Evolutionary conservation across 2,797 vertebrate genomes (phyloP).

Genomic region (Sparidentex hasta): DNA sequence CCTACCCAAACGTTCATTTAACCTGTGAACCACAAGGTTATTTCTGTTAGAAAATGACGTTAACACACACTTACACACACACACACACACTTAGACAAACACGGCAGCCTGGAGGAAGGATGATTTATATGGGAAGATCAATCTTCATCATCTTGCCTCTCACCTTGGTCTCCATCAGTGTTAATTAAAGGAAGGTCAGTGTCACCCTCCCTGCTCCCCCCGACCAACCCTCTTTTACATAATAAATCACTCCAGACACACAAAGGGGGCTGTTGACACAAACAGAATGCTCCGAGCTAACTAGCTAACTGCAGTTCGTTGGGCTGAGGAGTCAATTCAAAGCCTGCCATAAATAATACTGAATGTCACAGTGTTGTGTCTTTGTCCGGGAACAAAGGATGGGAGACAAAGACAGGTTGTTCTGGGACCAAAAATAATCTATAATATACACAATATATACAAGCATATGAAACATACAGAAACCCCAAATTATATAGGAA

Average conservation of each 20-base stretch:
- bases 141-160: conserved; percentile 95
- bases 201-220: conserved; percentile 94
- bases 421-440: conserved; percentile 66
- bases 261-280: conserved; percentile 90
- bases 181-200: conserved; percentile 99
- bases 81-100: conserved; percentile 58
- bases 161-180: conserved; percentile 99
- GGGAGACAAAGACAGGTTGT: conserved; percentile 74
- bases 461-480: conserved; percentile 25
- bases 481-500: conserved; percentile 11
- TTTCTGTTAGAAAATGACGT: conserved; percentile 88
- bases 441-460: conserved; percentile 58
- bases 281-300: conserved; percentile 89
- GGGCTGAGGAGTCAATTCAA: conserved; percentile 81
- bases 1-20: conserved; percentile 87
- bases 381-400: conserved; percentile 78
- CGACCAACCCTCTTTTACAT: conserved; percentile 96
- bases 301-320: conserved; percentile 77
- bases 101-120: conserved; percentile 80
- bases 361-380: conserved; percentile 73
- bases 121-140: conserved; percentile 96
- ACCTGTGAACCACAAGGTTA: conserved; percentile 95
- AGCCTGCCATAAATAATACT: conserved; percentile 82
- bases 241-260: conserved; percentile 94
- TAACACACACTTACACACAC: conserved; percentile 67